A percentile compares a stretch with the other conserved stretches of the same genome.
Evolutionary conservation across 2,113 vertebrate genomes (phyloP).

Genomic region (Corythoichthys intestinalis): DNA sequence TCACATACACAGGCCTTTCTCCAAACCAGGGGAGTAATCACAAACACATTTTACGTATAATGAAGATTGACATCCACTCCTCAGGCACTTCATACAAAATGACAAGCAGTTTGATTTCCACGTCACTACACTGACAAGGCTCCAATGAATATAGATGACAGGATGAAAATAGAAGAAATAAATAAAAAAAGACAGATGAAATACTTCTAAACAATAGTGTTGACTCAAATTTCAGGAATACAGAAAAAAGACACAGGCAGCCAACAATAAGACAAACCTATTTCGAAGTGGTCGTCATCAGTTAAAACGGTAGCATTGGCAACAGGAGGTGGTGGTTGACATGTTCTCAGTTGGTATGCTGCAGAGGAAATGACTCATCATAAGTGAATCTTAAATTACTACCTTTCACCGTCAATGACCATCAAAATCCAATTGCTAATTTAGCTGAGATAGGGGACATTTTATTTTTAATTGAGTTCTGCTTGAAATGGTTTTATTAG

Average conservation of each 20-base stretch:
- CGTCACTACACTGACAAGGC: conserved; percentile 32
- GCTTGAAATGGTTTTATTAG: conserved; percentile 34
- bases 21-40: conserved; percentile 36
- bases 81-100: conserved; percentile 26
- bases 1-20: conserved; percentile 15
- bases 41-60: conserved; percentile 49
- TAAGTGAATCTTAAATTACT: conserved; percentile 31
- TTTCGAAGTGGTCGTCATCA: conserved; percentile 92
- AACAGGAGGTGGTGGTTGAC: conserved; percentile 82
- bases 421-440: conserved; percentile 53
- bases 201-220: not conserved
- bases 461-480: conserved; percentile 46
- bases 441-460: conserved; percentile 29
- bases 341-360: conserved; percentile 93
- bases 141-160: conserved; percentile 31
- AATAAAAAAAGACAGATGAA: not conserved
- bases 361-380: conserved; percentile 34
- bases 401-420: conserved; percentile 40
- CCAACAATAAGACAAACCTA: conserved; percentile 75
- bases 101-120: conserved; percentile 34
- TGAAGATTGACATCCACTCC: conserved; percentile 50
- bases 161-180: not conserved
- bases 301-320: conserved; percentile 88
- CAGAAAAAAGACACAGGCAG: not conserved
- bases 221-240: not conserved